Base-by-base conservation (phyloP, 2,797 vertebrate species). In the Phaenicophaeus curvirostris region DNA sequence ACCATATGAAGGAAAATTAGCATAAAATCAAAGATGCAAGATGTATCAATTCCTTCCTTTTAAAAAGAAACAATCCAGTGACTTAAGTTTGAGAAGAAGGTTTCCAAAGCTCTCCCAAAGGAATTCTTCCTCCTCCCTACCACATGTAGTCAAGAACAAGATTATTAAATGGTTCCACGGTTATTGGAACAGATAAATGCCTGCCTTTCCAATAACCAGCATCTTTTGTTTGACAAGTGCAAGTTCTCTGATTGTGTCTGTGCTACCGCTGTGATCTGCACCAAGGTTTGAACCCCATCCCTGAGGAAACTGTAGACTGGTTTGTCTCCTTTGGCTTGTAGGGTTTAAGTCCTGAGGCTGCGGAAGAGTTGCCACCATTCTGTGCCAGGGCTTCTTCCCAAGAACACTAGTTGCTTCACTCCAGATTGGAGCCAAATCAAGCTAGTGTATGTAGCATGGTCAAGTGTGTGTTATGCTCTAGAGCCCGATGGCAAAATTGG, bases 1-100 rank as follows among this genome's bases (percentile, higher is more conserved):
- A 90, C 91, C 89, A 41, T 68, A 74, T 79, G 87, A 96, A 90
- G 50, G 63, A 94, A 95, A 93, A 96, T 68, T 80, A 93, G 59
- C 74, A 93, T 91, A 82, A 94, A 95, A 94, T 90, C 74, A 84
- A 79, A 91, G 76, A 87, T 78, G 81, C 61, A 89, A 68, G 62
- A 88, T 78, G 87, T 94, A 95, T 73, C 18, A 30, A 86, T 81
- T 92, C 54, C 31, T 84, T 92, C 54, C 42, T 44, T 44, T 44
- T 89, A 80, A 72, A 89, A 78, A 65, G 57, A 83, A 94, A 75
- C n/a, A 80, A 75, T 87, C 35, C 57, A 69, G 31, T 57, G 41
- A 63, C 39, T 87, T 91, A 53, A 88, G 50, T 90, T 94, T 79
- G 51, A 76, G 58, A 55, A 73, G 46, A 84, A 86, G 19, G 10